Evolutionary conservation across 2,797 vertebrate species (phyloP).

Genomic region (Chaetophractus vellerosus): DNA sequence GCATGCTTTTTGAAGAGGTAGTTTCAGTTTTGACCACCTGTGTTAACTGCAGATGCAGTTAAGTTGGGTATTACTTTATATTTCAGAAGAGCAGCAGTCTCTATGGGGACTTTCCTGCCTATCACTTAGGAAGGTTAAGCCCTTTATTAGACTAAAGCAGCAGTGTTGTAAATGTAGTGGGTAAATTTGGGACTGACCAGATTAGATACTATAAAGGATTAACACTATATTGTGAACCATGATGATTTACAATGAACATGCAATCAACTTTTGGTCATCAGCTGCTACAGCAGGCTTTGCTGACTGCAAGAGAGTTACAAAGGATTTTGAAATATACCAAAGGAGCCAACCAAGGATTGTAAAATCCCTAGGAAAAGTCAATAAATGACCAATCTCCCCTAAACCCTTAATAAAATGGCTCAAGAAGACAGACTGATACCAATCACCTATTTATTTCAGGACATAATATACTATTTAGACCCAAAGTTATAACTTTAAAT

Average conservation of each 20-base stretch:
- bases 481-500: neutral
- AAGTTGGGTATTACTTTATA: neutral
- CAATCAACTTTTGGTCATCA: neutral
- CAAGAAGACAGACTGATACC: neutral
- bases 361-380: conserved; percentile 15
- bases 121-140: conserved; percentile 27
- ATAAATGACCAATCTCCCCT: neutral
- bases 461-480: conserved; percentile 22
- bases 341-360: neutral
- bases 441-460: conserved; percentile 65
- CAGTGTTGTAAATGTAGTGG: neutral
- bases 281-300: neutral
- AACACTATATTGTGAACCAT: neutral
- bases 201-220: neutral
- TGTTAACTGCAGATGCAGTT: neutral
- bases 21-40: conserved; percentile 68
- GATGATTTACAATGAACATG: neutral
- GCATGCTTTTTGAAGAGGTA: neutral
- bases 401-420: neutral
- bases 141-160: neutral
- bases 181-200: conserved; percentile 1
- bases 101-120: neutral
- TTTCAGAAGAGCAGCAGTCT: conserved; percentile 41
- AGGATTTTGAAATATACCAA: neutral
- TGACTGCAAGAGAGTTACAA: neutral